These are phyloP conservation scores for Cliona cf. orientalis DNA, from an alignment of 37 sponge, comb jelly and placozoan genomes.

Conservation along the genomic window DNA sequence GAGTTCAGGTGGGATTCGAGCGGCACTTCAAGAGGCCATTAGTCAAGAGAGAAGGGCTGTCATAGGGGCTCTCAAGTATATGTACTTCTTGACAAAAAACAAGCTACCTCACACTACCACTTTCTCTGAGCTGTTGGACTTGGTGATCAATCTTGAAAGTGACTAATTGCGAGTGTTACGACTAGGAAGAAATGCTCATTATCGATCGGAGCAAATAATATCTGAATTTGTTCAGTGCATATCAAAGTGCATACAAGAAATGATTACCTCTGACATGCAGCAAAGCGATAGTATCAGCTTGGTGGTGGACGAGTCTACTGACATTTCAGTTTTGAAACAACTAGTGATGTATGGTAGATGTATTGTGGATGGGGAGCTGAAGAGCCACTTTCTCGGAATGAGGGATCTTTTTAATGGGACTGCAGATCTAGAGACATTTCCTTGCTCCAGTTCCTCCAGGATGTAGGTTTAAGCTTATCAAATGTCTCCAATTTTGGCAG, in stretches of 20 bases:
- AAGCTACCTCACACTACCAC: constrained; percentile 40
- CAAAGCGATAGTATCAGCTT: constrained; percentile 14
- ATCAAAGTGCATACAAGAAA: not conserved
- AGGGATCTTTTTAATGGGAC: constrained; percentile 5
- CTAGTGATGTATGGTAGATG: constrained; percentile 24
- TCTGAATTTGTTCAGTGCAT: constrained; percentile 21
- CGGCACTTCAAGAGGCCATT: constrained; percentile 12
- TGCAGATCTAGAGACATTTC: not conserved
- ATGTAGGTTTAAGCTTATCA: not conserved
- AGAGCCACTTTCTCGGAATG: not conserved
- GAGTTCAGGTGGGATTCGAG: constrained; percentile 4
- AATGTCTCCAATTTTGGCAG: constrained; percentile 32
- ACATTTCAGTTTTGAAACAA: not conserved
- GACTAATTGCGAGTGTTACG: constrained; percentile 15
- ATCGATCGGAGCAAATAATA: constrained; percentile 17
- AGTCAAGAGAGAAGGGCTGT: constrained; percentile 12
- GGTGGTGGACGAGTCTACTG: constrained; percentile 30
- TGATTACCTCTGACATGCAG: not conserved
- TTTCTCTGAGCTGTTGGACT: not conserved
- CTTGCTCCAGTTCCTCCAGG: not conserved
- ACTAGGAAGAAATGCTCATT: constrained; percentile 28
- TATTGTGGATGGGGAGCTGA: constrained; percentile 2
- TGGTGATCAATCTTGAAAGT: constrained; percentile 12
- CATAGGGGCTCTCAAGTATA: constrained; percentile 11
- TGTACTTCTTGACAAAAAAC: constrained; percentile 31